phyloP scores from a whole-genome alignment of 1,140 invertebrate genomes.

The Marisa cornuarietis region DNA sequence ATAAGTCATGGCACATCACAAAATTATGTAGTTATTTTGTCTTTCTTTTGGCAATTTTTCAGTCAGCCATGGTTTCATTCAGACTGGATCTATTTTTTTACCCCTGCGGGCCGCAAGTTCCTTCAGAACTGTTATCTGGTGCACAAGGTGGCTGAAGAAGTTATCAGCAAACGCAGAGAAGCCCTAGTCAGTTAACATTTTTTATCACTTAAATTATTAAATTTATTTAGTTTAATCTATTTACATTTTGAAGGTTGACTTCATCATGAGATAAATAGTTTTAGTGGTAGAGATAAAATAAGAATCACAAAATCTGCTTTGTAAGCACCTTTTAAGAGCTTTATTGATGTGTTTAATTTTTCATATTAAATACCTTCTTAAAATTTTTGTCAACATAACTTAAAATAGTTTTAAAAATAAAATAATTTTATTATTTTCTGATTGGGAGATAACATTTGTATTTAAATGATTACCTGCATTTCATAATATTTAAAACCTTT shows the following conservation, averaged over 20 bases:
- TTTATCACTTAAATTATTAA: neutral
- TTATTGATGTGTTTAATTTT: too few species aligned
- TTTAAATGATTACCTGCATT: too few species aligned
- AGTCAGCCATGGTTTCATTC: slow-evolving; percentile 34
- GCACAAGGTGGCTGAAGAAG: slow-evolving; percentile 38
- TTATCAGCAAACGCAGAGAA: slow-evolving; percentile 36
- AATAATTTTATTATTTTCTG: too few species aligned
- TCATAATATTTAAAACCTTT: too few species aligned
- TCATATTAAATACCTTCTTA: too few species aligned
- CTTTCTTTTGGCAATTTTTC: neutral
- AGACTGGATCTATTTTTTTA: slow-evolving; percentile 37
- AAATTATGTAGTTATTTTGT: neutral
- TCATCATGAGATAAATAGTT: too few species aligned
- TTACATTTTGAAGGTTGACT: neutral
- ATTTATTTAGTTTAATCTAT: neutral
- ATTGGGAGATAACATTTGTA: too few species aligned
- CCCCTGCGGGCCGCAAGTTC: slow-evolving; percentile 30
- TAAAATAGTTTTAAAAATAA: too few species aligned
- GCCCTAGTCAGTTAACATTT: slow-evolving; percentile 28
- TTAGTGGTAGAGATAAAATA: too few species aligned
- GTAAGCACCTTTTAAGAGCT: too few species aligned
- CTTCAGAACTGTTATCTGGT: slow-evolving; percentile 28
- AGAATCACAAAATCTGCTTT: too few species aligned
- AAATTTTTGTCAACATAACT: too few species aligned
- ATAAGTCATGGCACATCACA: neutral